Base-by-base conservation (phyloP, 2,888 invertebrate species). In the Hirtodrosophila cameraria region DNA sequence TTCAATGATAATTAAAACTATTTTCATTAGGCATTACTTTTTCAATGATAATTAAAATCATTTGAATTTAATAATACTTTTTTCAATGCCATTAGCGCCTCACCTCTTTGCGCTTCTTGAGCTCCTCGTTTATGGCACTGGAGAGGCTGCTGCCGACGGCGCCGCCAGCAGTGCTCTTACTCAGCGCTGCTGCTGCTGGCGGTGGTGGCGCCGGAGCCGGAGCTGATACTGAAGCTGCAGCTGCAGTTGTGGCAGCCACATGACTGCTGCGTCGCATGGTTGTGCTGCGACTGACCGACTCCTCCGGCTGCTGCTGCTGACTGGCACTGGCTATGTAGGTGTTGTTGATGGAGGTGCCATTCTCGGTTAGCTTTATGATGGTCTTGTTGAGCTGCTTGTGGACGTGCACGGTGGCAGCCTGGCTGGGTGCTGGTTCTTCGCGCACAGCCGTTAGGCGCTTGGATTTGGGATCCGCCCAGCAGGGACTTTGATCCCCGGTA, bases 401-500 rank as follows among this genome's bases (percentile, higher is more conserved):
- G 3, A 55, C 43, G 15, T 58, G 55, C 3, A 57, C 27, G 2
- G 43, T 11, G 2, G 30, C 27, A 6, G 42, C 20, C 5, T 28
- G 9, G 45, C 46, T 15, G 6, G 88, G 5, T 3, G 23, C 8
- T 23, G 23, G 75, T 86, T 95, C 95, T 79, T 95, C 95, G 25
- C 94, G 94, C 9, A 95, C 95, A 60, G 95, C 94, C 1, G 95
- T 95, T 27, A 95, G 91, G 1, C 95, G 91, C 75, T 94, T 93
- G 2, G 92, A 92, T 43, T 90, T 88, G 31, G 93, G 91, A 62
- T 94, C 92, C 1, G 94, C 93, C 87, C 94, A 94, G 33, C 94
- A 94, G 8, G 92, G 93, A 86, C 94, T 94, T 70, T 94, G 93
- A 86, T 96, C 96, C 3, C 94, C 94, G 0, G 95, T 95, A 1